Conservation (phyloP, 2,888 invertebrate genomes). For the Celastrina argiolus region DNA sequence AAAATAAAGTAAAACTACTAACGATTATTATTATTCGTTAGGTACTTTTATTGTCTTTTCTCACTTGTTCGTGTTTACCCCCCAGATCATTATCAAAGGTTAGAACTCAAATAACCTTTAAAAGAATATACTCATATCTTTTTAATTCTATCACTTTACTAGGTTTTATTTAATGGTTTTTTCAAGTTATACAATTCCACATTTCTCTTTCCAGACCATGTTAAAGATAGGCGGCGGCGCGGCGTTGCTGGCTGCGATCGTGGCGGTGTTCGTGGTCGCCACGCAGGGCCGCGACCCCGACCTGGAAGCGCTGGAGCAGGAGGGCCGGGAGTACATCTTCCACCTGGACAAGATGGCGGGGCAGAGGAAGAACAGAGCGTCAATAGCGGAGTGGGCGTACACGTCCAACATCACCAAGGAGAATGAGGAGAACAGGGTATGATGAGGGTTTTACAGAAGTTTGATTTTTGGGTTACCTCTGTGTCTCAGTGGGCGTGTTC, state of each 20-base stretch:
- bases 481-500: too few species aligned
- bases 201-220: conserved; percentile 58
- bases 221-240: conserved; percentile 70
- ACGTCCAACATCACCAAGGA: conserved; percentile 86
- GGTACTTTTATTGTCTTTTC: too few species aligned
- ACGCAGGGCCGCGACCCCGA: conserved; percentile 73
- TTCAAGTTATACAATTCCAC: not conserved
- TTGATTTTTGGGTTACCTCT: too few species aligned
- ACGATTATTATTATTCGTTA: too few species aligned
- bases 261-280: conserved; percentile 70
- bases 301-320: conserved; percentile 73
- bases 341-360: conserved; percentile 80
- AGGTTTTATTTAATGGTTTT: too few species aligned
- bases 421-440: conserved; percentile 71
- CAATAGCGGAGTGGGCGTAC: conserved; percentile 84
- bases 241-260: conserved; percentile 63
- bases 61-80: too few species aligned
- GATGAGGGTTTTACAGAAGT: too few species aligned
- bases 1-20: too few species aligned
- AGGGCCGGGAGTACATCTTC: conserved; percentile 79
- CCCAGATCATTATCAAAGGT: too few species aligned
- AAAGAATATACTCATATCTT: too few species aligned
- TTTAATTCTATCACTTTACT: too few species aligned
- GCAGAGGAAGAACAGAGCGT: conserved; percentile 76
- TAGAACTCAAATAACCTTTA: too few species aligned